phyloP scores from a whole-genome alignment of 2,888 invertebrate genomes.

The Lypha dubia region DNA sequence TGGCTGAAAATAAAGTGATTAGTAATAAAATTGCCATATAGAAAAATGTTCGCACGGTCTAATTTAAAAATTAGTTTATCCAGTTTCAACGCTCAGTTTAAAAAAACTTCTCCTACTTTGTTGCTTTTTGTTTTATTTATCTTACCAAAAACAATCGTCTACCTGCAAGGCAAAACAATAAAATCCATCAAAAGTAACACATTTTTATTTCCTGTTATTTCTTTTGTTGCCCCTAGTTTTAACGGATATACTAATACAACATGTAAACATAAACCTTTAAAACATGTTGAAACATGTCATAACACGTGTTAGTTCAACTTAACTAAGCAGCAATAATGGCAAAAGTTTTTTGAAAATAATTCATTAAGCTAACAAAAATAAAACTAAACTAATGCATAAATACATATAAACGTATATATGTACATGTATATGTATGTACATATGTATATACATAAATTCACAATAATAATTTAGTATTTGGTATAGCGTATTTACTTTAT shows the following conservation, averaged over 20 bases:
- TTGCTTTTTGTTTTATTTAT: neutral
- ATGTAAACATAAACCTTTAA: conserved; percentile 34
- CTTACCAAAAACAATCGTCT: neutral
- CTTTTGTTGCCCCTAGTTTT: neutral
- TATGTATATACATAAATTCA: neutral
- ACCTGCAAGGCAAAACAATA: conserved; percentile 23
- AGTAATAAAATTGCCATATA: no score
- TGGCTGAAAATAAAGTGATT: no score
- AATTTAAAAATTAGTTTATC: no score
- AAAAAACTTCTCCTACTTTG: no score
- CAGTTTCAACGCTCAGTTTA: no score
- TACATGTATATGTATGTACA: no score
- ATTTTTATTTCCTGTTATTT: neutral
- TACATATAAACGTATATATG: no score
- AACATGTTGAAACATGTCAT: conserved; percentile 28
- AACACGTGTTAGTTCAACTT: conserved; percentile 10
- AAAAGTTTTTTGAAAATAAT: neutral
- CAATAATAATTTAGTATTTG: neutral
- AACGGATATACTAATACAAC: conserved; percentile 20
- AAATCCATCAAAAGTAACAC: conserved; percentile 60
- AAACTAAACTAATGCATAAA: no score
- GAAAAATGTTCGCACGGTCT: no score
- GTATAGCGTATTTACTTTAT: no score
- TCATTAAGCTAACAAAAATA: neutral
- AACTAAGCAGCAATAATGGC: neutral